Conservation (phyloP, 1,140 invertebrate species). For the Pseudomyrmex dendroicus region DNA sequence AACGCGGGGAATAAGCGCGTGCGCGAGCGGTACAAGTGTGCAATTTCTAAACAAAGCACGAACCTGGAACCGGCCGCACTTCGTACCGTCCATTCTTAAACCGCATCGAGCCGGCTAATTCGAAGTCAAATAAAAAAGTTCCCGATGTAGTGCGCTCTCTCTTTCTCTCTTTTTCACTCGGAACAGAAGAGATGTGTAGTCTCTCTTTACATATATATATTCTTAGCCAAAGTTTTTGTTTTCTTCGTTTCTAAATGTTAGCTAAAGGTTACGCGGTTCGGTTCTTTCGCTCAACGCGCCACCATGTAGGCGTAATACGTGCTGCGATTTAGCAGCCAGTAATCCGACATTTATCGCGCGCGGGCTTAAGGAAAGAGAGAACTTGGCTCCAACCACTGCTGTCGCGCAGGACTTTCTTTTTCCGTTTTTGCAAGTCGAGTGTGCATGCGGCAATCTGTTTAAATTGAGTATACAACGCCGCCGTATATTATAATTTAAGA, state of each 20-base stretch:
- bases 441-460: no score
- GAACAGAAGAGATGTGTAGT: not conserved
- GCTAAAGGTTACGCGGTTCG: slow-evolving; percentile 55
- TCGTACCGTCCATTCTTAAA: slow-evolving; percentile 73
- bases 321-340: slow-evolving; percentile 21
- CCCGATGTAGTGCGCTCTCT: slow-evolving; percentile 9
- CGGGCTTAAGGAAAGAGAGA: slow-evolving; percentile 23
- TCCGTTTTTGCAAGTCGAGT: no score
- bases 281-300: slow-evolving; percentile 32
- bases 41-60: slow-evolving; percentile 80
- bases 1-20: slow-evolving; percentile 76
- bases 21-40: slow-evolving; percentile 66
- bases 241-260: slow-evolving; percentile 47
- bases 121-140: slow-evolving; percentile 79
- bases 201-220: slow-evolving; percentile 8
- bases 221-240: slow-evolving; percentile 43
- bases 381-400: not conserved
- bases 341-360: slow-evolving; percentile 55
- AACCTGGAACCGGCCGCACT: slow-evolving; percentile 63
- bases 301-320: slow-evolving; percentile 13
- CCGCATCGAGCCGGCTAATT: slow-evolving; percentile 77
- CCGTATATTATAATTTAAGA: no score
- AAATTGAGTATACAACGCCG: no score
- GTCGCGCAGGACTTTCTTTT: no score
- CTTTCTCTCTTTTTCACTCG: not conserved